These are phyloP conservation scores for Cabera pusaria DNA, from an alignment of 2,888 invertebrate genomes.

Conservation along the genomic window DNA sequence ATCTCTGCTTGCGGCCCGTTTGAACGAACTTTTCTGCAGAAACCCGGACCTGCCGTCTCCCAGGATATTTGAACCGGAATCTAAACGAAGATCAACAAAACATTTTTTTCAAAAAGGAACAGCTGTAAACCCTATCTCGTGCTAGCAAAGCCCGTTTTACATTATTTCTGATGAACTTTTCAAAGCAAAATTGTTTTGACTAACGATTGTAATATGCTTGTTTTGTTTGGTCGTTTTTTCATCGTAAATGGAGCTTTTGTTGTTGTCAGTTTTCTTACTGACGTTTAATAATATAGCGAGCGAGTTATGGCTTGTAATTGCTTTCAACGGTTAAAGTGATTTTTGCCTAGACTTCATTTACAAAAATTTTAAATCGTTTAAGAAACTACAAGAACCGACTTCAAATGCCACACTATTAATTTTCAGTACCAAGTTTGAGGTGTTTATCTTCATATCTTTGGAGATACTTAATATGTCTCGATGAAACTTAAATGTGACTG, in stretches of 20 bases:
- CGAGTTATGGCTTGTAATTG: no score
- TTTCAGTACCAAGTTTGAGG: no score
- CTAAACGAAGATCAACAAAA: slow-evolving; percentile 12
- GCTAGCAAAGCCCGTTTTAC: neutral
- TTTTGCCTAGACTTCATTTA: no score
- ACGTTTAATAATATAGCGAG: slow-evolving; percentile 1
- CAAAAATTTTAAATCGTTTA: no score
- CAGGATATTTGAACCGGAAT: slow-evolving; percentile 12
- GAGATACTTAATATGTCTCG: no score
- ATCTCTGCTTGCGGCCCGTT: slow-evolving; percentile 19
- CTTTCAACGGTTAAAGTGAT: no score
- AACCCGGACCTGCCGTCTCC: slow-evolving; percentile 13
- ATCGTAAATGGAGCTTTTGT: slow-evolving; percentile 6
- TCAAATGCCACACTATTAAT: no score
- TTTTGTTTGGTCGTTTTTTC: slow-evolving; percentile 14
- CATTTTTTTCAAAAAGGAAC: slow-evolving; percentile 2
- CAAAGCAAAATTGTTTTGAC: slow-evolving; percentile 13
- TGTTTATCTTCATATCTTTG: no score
- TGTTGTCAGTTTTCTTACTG: slow-evolving; percentile 3
- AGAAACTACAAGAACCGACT: no score
- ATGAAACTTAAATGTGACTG: no score
- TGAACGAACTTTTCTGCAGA: slow-evolving; percentile 5
- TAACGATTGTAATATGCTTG: slow-evolving; percentile 14
- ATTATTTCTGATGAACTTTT: neutral
- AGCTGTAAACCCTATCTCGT: slow-evolving; percentile 1